phyloP scores from a whole-genome alignment of 2,113 vertebrate genomes.

The Anguilla rostrata region DNA sequence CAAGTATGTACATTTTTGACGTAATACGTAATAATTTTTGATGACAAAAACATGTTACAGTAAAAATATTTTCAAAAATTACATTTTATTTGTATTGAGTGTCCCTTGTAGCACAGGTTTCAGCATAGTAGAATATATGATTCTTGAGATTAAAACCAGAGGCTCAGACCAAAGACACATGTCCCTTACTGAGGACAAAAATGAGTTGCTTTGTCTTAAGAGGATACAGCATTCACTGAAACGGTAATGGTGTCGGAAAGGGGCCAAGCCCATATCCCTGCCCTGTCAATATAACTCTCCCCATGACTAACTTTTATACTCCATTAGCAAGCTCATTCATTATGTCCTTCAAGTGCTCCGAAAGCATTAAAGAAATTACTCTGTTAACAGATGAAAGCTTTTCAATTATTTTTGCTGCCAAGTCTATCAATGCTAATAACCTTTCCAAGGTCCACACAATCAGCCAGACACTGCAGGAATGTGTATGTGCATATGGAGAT shows the following conservation, averaged over 20 bases:
- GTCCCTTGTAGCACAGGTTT: no score
- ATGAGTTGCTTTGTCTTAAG: neutral
- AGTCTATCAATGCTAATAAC: conserved; percentile 35
- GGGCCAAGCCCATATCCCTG: neutral
- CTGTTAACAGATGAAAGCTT: conserved; percentile 55
- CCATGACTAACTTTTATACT: conserved; percentile 22
- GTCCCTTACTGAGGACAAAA: neutral
- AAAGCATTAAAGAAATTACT: conserved; percentile 57
- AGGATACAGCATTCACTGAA: neutral
- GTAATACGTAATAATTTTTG: no score
- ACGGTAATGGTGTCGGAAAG: neutral
- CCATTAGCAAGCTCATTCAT: conserved; percentile 49
- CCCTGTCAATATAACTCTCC: conserved; percentile 9
- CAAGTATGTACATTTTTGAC: no score
- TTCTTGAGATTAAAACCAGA: no score
- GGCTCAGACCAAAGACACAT: no score
- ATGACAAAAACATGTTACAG: no score
- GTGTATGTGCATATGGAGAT: neutral
- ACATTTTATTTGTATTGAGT: no score
- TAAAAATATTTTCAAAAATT: no score
- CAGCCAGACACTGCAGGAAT: neutral
- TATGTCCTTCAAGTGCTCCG: conserved; percentile 41
- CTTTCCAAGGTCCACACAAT: neutral
- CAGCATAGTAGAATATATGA: no score
- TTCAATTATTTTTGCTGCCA: conserved; percentile 53